Evolutionary conservation across 2,113 vertebrate species (phyloP).

Genomic region (Tretioscincus oriximinensis): DNA sequence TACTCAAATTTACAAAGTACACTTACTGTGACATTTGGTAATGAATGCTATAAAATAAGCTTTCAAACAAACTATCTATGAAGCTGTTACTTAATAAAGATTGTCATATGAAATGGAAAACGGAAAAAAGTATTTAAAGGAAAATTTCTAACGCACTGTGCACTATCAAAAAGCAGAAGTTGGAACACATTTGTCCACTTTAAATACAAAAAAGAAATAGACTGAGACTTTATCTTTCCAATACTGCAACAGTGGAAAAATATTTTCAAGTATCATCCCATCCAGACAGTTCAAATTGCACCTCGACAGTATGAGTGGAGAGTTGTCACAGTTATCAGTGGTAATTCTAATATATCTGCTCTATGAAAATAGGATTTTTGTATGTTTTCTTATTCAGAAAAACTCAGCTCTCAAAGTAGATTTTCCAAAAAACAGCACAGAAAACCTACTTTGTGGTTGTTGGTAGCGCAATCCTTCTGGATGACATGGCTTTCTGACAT

Average conservation of each 20-base stretch:
- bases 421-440: too few species aligned
- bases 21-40: neutral
- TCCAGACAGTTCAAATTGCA: neutral
- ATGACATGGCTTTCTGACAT: too few species aligned
- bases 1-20: neutral
- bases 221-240: neutral
- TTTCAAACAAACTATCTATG: slow-evolving; percentile 7
- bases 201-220: neutral
- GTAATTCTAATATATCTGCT: too few species aligned
- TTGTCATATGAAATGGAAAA: slow-evolving; percentile 3
- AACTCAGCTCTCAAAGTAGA: too few species aligned
- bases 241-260: neutral
- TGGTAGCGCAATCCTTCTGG: too few species aligned
- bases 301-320: too few species aligned
- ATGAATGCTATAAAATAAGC: neutral
- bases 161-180: slow-evolving; percentile 34
- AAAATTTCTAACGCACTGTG: neutral
- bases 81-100: neutral
- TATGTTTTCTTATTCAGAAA: too few species aligned
- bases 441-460: too few species aligned
- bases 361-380: too few species aligned
- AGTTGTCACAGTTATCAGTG: too few species aligned
- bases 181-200: neutral
- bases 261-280: slow-evolving; percentile 3
- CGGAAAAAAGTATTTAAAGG: neutral